Evolutionary conservation across 2,113 vertebrate species (phyloP).

Genomic region (Athene noctua): DNA sequence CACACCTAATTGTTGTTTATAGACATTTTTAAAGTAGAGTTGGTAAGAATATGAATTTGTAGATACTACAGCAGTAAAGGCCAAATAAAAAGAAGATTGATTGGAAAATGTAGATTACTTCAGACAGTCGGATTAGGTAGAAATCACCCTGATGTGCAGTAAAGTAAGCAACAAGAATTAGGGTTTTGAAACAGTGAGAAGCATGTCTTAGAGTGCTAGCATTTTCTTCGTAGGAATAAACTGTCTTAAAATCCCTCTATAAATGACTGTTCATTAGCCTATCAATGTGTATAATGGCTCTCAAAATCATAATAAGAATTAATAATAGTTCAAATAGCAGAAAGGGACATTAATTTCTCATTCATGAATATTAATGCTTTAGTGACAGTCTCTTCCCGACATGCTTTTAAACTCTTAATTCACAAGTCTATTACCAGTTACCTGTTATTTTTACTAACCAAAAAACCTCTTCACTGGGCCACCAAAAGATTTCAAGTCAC

Average conservation of each 20-base stretch:
- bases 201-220: slow-evolving; percentile 37
- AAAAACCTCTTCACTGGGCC: neutral
- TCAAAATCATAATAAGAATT: slow-evolving; percentile 70
- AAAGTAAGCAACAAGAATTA: slow-evolving; percentile 48
- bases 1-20: slow-evolving; percentile 38
- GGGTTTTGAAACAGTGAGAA: neutral
- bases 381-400: neutral
- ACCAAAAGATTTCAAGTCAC: neutral
- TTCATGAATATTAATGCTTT: slow-evolving; percentile 52
- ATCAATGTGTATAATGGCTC: slow-evolving; percentile 68
- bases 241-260: slow-evolving; percentile 61
- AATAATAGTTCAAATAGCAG: slow-evolving; percentile 70
- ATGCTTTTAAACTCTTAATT: slow-evolving; percentile 47
- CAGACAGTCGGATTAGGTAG: slow-evolving; percentile 37
- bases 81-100: slow-evolving; percentile 34
- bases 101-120: slow-evolving; percentile 23
- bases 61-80: neutral
- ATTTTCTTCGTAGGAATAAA: slow-evolving; percentile 58
- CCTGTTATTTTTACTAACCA: neutral
- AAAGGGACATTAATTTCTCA: slow-evolving; percentile 68
- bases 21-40: neutral
- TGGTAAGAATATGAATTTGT: neutral
- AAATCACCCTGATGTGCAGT: slow-evolving; percentile 49
- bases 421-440: neutral
- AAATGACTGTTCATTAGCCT: slow-evolving; percentile 70